phyloP scores from a whole-genome alignment of 2,797 vertebrate species.

The Oceanodroma leucorhoa region DNA sequence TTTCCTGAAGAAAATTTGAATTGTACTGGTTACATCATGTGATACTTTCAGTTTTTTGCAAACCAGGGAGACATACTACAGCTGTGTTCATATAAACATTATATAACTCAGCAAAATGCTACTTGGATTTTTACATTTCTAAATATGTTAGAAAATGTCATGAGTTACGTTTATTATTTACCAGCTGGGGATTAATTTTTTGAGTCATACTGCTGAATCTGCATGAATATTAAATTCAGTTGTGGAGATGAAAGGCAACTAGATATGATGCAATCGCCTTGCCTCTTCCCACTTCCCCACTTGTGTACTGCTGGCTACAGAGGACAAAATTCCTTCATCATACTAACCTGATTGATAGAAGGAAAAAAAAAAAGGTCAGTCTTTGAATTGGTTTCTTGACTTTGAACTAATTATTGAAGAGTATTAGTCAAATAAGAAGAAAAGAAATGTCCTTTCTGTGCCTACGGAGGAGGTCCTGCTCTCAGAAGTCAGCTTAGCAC shows the following conservation, averaged over 20 bases:
- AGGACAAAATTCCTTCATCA: not conserved
- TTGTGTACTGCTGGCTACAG: not conserved
- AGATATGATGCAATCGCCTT: not conserved
- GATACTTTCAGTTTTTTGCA: not conserved
- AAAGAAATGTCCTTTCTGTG: not conserved
- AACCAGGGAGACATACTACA: not conserved
- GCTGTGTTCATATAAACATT: constrained; percentile 6
- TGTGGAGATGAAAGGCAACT: not conserved
- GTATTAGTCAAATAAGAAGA: not conserved
- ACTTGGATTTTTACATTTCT: constrained; percentile 12
- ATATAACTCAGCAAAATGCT: not conserved
- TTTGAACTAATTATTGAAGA: not conserved
- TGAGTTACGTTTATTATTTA: not conserved
- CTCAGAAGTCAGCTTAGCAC: not conserved
- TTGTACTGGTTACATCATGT: not conserved
- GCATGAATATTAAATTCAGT: not conserved
- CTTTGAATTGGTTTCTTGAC: not conserved
- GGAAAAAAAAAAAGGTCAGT: not conserved
- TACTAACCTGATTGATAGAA: not conserved
- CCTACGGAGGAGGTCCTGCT: not conserved
- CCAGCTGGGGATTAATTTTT: not conserved
- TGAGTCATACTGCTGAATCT: constrained; percentile 27
- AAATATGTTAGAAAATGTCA: not conserved
- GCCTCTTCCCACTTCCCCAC: not conserved
- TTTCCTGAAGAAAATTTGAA: not conserved